Percentiles rank a stretch among this genome's conserved stretches.
phyloP scores from a whole-genome alignment of 2,888 invertebrate species.

The Barypeithes pellucidus region DNA sequence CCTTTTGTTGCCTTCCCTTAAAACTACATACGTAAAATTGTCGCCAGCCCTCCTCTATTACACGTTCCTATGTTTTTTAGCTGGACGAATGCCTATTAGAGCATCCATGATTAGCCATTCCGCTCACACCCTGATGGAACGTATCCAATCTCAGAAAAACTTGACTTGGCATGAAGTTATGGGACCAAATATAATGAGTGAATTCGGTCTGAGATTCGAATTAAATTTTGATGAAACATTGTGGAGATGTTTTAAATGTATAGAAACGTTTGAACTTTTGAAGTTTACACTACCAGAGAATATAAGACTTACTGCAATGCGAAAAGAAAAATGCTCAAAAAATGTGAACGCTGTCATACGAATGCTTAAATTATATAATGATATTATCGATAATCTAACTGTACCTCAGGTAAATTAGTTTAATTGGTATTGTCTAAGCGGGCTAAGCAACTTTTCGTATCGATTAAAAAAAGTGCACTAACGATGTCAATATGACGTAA shows the following conservation, averaged over 20 bases:
- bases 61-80: no score
- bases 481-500: no score
- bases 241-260: constrained; percentile 81
- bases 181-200: constrained; percentile 78
- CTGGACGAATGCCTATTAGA: constrained; percentile 43
- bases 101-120: constrained; percentile 45
- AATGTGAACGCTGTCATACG: constrained; percentile 77
- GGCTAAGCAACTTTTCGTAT: no score
- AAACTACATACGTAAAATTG: no score
- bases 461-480: no score
- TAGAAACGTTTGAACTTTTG: constrained; percentile 82
- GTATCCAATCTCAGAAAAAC: constrained; percentile 62
- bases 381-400: constrained; percentile 77
- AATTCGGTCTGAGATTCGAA: constrained; percentile 78
- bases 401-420: constrained; percentile 76
- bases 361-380: constrained; percentile 79
- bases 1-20: no score
- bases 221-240: constrained; percentile 79
- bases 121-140: constrained; percentile 58
- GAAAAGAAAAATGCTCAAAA: constrained; percentile 77
- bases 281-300: constrained; percentile 75
- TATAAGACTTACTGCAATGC: constrained; percentile 75
- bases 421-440: no score
- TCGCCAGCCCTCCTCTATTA: no score
- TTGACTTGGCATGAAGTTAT: constrained; percentile 82